These are phyloP conservation scores for Argyrosomus japonicus DNA, from an alignment of 2,113 vertebrate species.

Conservation along the genomic window DNA sequence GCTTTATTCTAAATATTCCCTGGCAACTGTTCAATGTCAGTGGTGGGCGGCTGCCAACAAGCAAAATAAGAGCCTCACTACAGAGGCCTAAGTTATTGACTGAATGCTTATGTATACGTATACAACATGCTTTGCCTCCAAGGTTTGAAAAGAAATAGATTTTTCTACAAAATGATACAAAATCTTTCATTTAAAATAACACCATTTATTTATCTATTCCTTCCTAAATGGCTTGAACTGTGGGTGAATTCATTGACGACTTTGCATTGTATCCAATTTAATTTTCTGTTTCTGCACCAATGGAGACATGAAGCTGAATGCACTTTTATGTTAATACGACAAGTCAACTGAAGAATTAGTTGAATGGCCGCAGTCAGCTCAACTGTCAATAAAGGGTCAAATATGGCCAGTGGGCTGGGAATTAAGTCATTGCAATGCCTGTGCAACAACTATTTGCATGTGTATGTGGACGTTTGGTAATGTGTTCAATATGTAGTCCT, in stretches of 20 bases:
- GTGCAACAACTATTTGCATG: conserved; percentile 3
- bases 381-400: conserved; percentile 38
- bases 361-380: neutral
- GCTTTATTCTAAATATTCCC: conserved; percentile 32
- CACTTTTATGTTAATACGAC: conserved; percentile 34
- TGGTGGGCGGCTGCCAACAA: conserved; percentile 36
- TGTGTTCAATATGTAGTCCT: neutral
- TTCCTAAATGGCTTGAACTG: conserved; percentile 7
- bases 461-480: neutral
- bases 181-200: neutral
- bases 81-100: conserved; percentile 7
- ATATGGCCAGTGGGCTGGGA: conserved; percentile 1
- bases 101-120: conserved; percentile 17
- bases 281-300: conserved; percentile 24
- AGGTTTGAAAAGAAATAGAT: neutral
- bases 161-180: neutral
- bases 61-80: conserved; percentile 3
- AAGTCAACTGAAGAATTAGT: conserved; percentile 27
- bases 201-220: neutral
- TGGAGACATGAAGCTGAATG: conserved; percentile 30
- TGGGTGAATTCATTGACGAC: neutral
- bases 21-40: conserved; percentile 34
- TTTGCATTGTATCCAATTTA: conserved; percentile 4
- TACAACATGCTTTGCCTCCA: conserved; percentile 27
- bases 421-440: neutral